Conservation (phyloP, 2,888 invertebrate species). For the Tyria jacobaeae region DNA sequence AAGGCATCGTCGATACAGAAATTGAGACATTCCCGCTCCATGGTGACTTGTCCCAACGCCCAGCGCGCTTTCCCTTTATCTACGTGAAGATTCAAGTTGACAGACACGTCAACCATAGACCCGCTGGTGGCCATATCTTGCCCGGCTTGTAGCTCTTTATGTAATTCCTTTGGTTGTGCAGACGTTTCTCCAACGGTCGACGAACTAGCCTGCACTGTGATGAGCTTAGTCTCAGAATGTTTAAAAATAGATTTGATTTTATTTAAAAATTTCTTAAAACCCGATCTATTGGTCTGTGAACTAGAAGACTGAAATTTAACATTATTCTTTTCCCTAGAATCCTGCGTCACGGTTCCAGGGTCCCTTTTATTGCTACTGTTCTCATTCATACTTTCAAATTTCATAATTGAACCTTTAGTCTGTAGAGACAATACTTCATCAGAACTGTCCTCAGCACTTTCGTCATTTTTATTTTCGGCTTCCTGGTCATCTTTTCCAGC, state of each 20-base stretch:
- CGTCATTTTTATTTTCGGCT: too few species aligned
- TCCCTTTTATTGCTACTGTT: neutral
- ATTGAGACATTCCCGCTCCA: slow-evolving; percentile 70
- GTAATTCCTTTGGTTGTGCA: neutral
- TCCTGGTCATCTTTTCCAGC: neutral
- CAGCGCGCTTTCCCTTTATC: slow-evolving; percentile 42
- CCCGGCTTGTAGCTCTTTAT: neutral
- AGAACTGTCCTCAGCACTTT: neutral
- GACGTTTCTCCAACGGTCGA: neutral
- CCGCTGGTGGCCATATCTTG: neutral
- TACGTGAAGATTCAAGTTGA: slow-evolving; percentile 55
- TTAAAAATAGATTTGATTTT: neutral
- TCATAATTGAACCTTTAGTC: neutral
- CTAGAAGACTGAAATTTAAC: neutral
- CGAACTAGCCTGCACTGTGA: neutral
- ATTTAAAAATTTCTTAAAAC: neutral
- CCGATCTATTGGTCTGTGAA: neutral
- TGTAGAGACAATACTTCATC: neutral
- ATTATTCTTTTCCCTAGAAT: neutral
- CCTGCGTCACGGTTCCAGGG: neutral
- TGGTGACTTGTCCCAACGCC: slow-evolving; percentile 55
- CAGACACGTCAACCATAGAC: slow-evolving; percentile 44
- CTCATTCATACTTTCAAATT: too few species aligned
- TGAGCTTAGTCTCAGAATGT: neutral
- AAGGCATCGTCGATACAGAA: slow-evolving; percentile 76